phyloP scores from a whole-genome alignment of 2,113 vertebrate species.

The Ceyx melanurus region DNA sequence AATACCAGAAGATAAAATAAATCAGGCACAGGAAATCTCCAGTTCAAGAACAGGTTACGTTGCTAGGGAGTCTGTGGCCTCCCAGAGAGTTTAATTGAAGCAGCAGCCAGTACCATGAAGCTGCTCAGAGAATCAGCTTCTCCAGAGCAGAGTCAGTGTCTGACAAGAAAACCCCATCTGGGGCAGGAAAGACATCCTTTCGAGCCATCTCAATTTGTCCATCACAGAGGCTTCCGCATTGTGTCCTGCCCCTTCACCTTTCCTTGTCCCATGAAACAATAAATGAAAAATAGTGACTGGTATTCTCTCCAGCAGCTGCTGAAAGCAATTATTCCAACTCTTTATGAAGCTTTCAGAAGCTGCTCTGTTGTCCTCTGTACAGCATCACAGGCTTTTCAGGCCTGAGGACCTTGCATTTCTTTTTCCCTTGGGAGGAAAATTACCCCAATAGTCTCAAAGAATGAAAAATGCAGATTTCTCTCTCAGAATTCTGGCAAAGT shows the following conservation, averaged over 20 bases:
- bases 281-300: constrained; percentile 35
- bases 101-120: not conserved
- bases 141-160: not conserved
- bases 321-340: constrained; percentile 31
- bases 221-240: not conserved
- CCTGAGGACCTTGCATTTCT: not conserved
- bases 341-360: constrained; percentile 38
- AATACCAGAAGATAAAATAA: constrained; percentile 26
- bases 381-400: not conserved
- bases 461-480: constrained; percentile 12
- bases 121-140: constrained; percentile 36
- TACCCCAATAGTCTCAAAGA: not conserved
- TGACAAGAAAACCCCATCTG: constrained; percentile 53
- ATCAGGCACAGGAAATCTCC: constrained; percentile 27
- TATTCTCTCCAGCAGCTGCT: constrained; percentile 36
- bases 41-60: constrained; percentile 50
- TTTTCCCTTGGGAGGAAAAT: not conserved
- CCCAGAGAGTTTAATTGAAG: constrained; percentile 53
- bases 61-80: constrained; percentile 43
- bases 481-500: not conserved
- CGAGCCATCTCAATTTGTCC: constrained; percentile 50
- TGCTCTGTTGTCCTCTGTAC: not conserved
- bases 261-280: constrained; percentile 41
- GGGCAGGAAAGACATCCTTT: constrained; percentile 19
- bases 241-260: constrained; percentile 51